These are phyloP conservation scores for Eupeodes luniger DNA, from an alignment of 2,888 invertebrate species.

Conservation along the genomic window DNA sequence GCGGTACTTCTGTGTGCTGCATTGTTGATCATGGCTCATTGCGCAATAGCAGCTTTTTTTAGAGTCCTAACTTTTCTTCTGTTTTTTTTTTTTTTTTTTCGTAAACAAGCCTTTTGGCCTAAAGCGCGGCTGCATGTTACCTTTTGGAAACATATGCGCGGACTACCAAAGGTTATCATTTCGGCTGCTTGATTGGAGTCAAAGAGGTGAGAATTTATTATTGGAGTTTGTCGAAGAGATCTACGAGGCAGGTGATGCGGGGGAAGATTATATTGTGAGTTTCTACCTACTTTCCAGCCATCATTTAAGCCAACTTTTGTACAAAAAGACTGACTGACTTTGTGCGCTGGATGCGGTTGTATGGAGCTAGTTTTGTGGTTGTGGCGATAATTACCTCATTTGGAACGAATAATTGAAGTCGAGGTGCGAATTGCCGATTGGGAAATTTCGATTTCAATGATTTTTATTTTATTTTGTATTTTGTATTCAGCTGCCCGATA, in stretches of 20 bases:
- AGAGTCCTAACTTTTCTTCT: conserved; percentile 28
- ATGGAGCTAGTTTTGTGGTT: conserved; percentile 17
- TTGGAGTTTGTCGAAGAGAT: conserved; percentile 36
- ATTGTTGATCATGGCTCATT: conserved; percentile 69
- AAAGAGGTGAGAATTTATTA: conserved; percentile 76
- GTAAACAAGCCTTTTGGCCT: conserved; percentile 40
- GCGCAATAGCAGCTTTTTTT: conserved; percentile 49
- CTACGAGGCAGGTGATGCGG: conserved; percentile 5
- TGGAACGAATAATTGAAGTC: conserved; percentile 74
- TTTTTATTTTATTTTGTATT: conserved; percentile 29
- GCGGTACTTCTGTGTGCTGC: conserved; percentile 30
- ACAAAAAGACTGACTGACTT: conserved; percentile 3
- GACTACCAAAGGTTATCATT: conserved; percentile 71
- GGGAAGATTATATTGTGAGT: neutral
- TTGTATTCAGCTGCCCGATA: conserved; percentile 41
- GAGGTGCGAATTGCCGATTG: conserved; percentile 76
- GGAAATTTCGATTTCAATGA: conserved; percentile 66
- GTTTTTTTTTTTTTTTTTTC: too few relatives aligned
- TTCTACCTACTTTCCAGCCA: neutral
- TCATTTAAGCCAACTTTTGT: conserved; percentile 24
- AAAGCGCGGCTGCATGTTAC: conserved; percentile 56
- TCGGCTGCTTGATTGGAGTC: conserved; percentile 74
- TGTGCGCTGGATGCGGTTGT: neutral
- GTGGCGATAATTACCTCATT: conserved; percentile 75
- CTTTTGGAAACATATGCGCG: conserved; percentile 66